Evolutionary conservation across 2,888 invertebrate species (phyloP).

Genomic region (Norana najaformis): DNA sequence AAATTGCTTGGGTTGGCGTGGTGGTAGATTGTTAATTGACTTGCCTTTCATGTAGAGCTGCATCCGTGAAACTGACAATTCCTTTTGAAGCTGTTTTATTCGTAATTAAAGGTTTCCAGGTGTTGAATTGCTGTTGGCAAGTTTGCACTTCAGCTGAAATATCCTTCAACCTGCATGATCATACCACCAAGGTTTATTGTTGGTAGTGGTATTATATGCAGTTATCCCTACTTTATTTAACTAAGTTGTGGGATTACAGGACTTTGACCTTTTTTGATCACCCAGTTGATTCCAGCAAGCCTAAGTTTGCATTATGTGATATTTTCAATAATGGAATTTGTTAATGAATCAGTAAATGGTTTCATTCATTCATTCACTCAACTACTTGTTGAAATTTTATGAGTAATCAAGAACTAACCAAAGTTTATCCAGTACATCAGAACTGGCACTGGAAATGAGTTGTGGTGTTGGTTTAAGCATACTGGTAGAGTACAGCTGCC

Average conservation of each 20-base stretch:
- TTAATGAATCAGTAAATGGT: background rate
- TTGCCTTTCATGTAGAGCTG: no score
- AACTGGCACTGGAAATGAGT: background rate
- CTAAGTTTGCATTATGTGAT: background rate
- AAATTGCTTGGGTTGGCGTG: no score
- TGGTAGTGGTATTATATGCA: no score
- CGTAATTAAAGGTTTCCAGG: no score
- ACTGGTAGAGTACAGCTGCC: slow-evolving; percentile 43
- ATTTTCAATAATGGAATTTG: background rate
- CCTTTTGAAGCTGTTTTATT: no score
- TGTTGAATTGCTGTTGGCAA: background rate
- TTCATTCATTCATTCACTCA: background rate
- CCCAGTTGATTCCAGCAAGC: no score
- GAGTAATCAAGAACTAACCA: background rate
- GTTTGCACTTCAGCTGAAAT: background rate
- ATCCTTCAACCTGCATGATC: background rate
- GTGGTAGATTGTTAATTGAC: no score
- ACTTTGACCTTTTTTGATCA: no score
- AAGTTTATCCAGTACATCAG: slow-evolving; percentile 20
- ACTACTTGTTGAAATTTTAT: background rate
- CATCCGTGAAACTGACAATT: no score
- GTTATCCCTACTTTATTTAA: no score
- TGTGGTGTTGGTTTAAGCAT: slow-evolving; percentile 20
- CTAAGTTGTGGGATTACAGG: no score
- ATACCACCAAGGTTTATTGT: no score